phyloP scores from a whole-genome alignment of 2,113 vertebrate genomes.

The Thunnus thynnus region DNA sequence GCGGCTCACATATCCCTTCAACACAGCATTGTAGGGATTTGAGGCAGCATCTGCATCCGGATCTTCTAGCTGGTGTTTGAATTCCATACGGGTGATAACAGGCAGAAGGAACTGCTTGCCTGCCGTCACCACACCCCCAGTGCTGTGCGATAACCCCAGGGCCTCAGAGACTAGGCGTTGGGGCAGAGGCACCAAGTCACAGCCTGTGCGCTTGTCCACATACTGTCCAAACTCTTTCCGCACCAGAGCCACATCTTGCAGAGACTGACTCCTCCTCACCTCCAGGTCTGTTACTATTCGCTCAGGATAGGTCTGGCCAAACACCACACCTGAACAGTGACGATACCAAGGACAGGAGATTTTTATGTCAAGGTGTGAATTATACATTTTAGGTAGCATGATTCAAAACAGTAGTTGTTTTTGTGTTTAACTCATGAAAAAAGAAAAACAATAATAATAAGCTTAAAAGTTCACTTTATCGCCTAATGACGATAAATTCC shows the following conservation, averaged over 20 bases:
- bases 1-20: constrained; percentile 83
- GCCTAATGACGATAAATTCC: constrained; percentile 1
- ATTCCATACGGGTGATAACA: constrained; percentile 84
- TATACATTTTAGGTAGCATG: not conserved
- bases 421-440: not conserved
- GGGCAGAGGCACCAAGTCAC: constrained; percentile 81
- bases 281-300: constrained; percentile 78
- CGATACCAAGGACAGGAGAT: not conserved
- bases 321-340: constrained; percentile 67
- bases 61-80: constrained; percentile 79
- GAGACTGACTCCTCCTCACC: constrained; percentile 74
- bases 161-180: constrained; percentile 75
- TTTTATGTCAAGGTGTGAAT: not conserved
- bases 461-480: not conserved
- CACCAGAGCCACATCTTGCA: constrained; percentile 79
- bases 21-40: constrained; percentile 81
- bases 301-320: constrained; percentile 79
- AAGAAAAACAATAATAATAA: not conserved
- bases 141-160: constrained; percentile 54
- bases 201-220: constrained; percentile 79
- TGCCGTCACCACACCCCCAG: constrained; percentile 34
- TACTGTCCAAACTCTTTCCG: constrained; percentile 70
- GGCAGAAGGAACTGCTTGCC: constrained; percentile 79
- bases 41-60: constrained; percentile 65
- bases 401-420: not conserved